Evolutionary conservation across 2,888 invertebrate species (phyloP).

Genomic region (Geophilus truncorum): DNA sequence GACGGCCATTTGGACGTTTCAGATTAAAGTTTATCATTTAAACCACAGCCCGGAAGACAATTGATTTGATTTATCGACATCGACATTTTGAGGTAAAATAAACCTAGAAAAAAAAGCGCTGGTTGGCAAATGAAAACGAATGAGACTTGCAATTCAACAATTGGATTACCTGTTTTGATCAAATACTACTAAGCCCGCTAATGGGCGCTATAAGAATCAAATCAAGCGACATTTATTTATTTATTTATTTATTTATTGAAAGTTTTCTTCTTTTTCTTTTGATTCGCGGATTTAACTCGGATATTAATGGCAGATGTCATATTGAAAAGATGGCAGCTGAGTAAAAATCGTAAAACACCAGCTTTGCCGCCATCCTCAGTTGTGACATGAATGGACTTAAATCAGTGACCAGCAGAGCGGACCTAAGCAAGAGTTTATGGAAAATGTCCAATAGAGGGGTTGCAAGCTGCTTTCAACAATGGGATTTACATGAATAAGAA

Average conservation of each 20-base stretch:
- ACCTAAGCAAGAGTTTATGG: slow-evolving; percentile 27
- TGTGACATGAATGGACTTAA: slow-evolving; percentile 21
- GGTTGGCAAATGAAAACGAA: background rate
- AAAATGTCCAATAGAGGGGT: slow-evolving; percentile 18
- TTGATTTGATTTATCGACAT: slow-evolving; percentile 24
- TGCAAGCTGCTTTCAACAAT: slow-evolving; percentile 27
- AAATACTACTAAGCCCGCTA: background rate
- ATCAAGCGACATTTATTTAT: background rate
- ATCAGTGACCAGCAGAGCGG: slow-evolving; percentile 25
- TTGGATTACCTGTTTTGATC: background rate
- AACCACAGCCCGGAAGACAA: slow-evolving; percentile 27
- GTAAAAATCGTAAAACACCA: slow-evolving; percentile 17
- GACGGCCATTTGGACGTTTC: slow-evolving; percentile 27
- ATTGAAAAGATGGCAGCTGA: slow-evolving; percentile 12
- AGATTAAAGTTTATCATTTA: slow-evolving; percentile 27
- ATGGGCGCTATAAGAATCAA: background rate
- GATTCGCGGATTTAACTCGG: background rate
- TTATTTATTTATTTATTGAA: background rate
- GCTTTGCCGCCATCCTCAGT: slow-evolving; percentile 9
- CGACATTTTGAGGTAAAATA: slow-evolving; percentile 18
- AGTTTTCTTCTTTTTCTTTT: background rate
- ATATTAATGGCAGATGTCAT: slow-evolving; percentile 27
- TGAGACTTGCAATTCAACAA: background rate
- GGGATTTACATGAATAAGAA: slow-evolving; percentile 22
- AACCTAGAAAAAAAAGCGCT: background rate